Base-by-base conservation (phyloP, 2,797 vertebrate species). In the Sphenodon punctatus region DNA sequence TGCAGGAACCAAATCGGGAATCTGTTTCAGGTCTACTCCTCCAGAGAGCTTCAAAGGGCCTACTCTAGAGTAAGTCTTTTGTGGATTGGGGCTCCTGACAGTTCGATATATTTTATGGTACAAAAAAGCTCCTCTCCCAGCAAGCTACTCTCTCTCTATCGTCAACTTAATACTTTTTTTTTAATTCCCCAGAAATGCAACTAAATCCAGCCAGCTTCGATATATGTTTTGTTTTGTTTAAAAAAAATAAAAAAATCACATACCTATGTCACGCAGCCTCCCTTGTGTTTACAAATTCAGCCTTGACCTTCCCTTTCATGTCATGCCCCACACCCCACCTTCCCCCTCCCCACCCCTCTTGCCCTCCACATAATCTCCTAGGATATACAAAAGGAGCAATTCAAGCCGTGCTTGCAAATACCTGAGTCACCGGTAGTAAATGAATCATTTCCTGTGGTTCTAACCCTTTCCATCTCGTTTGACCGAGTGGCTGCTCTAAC, bases 101-200 rank as follows among this genome's bases (percentile, higher is more conserved):
- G 93, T 90, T 77, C 90, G 81, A 90, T 92, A 92, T 93, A 90
- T 95, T 95, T 94, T 88, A 88, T 88, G 82, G 91, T 90, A 92
- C 88, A 80, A 91, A 90, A 91, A 93, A 94, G 92, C 89, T 92
- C 81, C 93, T 92, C 93, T 94, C 95, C 95, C 93, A 94, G 93
- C 94, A 88, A 80, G 82, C 81, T 67, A 25, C 78, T 88, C 92
- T 89, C 89, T 91, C 94, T 88, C 92, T 88, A 93, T 90, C 93
- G 92, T 93, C 90, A 77, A 89, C 76, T 30, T 94, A 95, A 95
- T 95, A 94, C 93, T 84, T 89, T 92, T 70, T 73, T 86, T 84
- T 94, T n/a, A n/a, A 96, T 92, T 91, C 95, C 93, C 87, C 42
- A 83, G 94, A 93, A 95, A 96, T 94, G 92, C 87, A 51, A 46